Base-by-base conservation (phyloP, 2,888 invertebrate genomes). In the Tiphia femorata region DNA sequence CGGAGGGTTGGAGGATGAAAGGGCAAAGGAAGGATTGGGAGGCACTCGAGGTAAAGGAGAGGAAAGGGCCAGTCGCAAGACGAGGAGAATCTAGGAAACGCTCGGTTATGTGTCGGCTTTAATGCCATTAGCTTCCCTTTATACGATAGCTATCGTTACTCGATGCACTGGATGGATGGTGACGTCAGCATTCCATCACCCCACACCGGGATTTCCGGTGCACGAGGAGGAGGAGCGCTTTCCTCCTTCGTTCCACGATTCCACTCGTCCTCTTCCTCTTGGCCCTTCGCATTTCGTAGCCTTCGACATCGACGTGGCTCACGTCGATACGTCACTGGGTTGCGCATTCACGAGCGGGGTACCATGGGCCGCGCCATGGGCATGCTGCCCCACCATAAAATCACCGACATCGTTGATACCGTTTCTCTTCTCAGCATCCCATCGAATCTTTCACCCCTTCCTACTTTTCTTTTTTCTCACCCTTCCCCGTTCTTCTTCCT, bases 131-230 rank as follows among this genome's bases (percentile, higher is more conserved):
- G 54, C 52, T n/a, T n/a, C 54, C 64, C 62, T 72, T 72, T 58
- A 64, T 67, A 60, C 67, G 66, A 70, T 67, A 52, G 61, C 48
- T 57, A 64, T 70, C 67, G 68, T 64, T 62, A 59, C 54, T 63
- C 68, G 72, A 67, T 65, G 61, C 65, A 53, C 50, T 64, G 60
- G 72, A 70, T 72, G 66, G 68, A 72, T 68, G 68, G 62, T 61
- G 67, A 67, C 70, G 67, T 67, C 67, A 67, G 61, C 65, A 61
- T 70, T 72, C 70, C 61, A 73, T 73, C 72, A 72, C 62, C 54
- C 48, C 56, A 44, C 40, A 58, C 60, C 53, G 29, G 21, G 58
- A 56, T 48, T 56, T 49, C 49, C 49, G 54, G 4, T 29, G 43
- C 37, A 21, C 46, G 50, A 53, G 29, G 49, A n/a, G n/a, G n/a